Evolutionary conservation across 2,113 vertebrate species (phyloP).

Genomic region (Mustelus asterias): DNA sequence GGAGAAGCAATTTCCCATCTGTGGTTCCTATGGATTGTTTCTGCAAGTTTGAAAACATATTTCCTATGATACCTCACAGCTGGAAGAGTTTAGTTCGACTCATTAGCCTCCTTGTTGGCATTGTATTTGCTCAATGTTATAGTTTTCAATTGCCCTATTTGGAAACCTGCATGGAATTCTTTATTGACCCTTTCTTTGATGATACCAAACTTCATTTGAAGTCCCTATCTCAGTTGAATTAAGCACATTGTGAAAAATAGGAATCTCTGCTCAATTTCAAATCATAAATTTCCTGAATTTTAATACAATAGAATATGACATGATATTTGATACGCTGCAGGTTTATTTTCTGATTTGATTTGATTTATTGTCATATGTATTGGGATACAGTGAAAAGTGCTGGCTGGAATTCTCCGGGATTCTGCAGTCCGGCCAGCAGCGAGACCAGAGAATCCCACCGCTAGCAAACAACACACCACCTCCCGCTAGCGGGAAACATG

Average conservation of each 20-base stretch:
- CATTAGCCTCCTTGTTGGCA: neutral
- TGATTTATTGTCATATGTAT: too few species aligned
- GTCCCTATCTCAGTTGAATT: neutral
- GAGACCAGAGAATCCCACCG: too few species aligned
- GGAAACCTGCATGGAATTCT: neutral
- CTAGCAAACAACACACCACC: too few species aligned
- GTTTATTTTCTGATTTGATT: neutral
- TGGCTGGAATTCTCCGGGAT: too few species aligned
- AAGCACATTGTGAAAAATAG: neutral
- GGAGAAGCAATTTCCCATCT: neutral
- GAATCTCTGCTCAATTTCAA: neutral
- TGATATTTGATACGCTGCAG: neutral
- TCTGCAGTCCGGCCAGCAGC: too few species aligned
- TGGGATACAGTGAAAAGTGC: too few species aligned
- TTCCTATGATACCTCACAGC: neutral
- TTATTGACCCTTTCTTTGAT: neutral
- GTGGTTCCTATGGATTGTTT: neutral
- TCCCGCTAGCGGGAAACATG: too few species aligned
- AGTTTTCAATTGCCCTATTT: neutral
- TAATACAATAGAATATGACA: neutral
- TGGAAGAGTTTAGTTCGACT: neutral
- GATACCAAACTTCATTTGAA: neutral
- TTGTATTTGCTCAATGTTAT: neutral
- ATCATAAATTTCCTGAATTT: neutral
- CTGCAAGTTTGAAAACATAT: neutral